phyloP scores from a whole-genome alignment of 2,888 invertebrate genomes.

The Oligia strigilis region DNA sequence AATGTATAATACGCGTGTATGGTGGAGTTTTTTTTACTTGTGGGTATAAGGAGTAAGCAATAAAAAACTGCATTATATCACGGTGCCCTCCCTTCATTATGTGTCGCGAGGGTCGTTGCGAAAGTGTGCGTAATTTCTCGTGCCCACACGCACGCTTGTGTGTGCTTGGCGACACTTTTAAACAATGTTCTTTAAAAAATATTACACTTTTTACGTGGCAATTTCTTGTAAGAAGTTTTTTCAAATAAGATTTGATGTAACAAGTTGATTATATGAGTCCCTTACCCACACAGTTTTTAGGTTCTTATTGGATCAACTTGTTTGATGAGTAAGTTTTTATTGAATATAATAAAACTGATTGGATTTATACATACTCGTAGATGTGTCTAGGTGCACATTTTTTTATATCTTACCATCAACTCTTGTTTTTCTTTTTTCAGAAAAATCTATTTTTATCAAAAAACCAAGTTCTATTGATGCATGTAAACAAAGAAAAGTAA shows the following conservation, averaged over 20 bases:
- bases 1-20: slow-evolving; percentile 87
- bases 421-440: background rate
- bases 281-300: slow-evolving; percentile 19
- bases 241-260: slow-evolving; percentile 43
- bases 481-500: slow-evolving; percentile 17
- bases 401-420: background rate
- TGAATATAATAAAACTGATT: slow-evolving; percentile 34
- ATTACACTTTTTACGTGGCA: slow-evolving; percentile 39
- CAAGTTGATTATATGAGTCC: slow-evolving; percentile 28
- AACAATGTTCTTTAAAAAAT: slow-evolving; percentile 63
- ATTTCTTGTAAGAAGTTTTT: slow-evolving; percentile 57
- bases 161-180: slow-evolving; percentile 61
- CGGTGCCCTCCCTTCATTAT: slow-evolving; percentile 88
- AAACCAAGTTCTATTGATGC: background rate
- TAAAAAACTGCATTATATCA: slow-evolving; percentile 91
- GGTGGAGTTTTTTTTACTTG: slow-evolving; percentile 86
- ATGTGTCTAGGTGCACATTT: background rate
- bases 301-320: slow-evolving; percentile 44
- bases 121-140: slow-evolving; percentile 78
- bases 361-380: background rate
- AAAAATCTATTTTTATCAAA: background rate
- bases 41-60: slow-evolving; percentile 89
- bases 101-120: slow-evolving; percentile 82
- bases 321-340: slow-evolving; percentile 28
- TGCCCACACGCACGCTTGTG: slow-evolving; percentile 45